Conservation (phyloP, 2,113 vertebrate species). For the Pygoscelis antarcticus region DNA sequence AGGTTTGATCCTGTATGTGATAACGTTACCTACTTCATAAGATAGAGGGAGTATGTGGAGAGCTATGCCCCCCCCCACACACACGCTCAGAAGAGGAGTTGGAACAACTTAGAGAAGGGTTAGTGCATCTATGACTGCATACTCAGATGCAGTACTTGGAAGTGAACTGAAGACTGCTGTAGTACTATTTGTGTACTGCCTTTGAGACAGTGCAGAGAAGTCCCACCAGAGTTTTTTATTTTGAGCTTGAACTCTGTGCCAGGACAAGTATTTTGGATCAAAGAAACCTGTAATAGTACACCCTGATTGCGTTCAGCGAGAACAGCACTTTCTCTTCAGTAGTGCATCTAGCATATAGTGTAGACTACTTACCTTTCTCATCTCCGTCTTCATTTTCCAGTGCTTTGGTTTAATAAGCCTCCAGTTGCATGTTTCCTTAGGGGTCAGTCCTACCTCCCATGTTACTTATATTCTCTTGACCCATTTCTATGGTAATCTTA, state of each 20-base stretch:
- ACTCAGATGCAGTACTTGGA: accelerated
- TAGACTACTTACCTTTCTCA: neutral
- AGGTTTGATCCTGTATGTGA: neutral
- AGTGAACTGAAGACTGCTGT: neutral
- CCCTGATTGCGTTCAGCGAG: neutral
- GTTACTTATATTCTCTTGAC: neutral
- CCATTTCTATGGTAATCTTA: neutral
- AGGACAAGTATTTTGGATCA: neutral
- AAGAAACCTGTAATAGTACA: neutral
- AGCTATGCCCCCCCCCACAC: neutral
- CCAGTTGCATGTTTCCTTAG: neutral
- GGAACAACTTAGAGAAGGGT: neutral
- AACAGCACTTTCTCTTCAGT: neutral
- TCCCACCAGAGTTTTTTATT: neutral
- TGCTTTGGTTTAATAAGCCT: neutral
- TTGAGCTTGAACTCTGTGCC: neutral
- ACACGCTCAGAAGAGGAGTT: neutral
- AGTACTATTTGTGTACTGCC: neutral
- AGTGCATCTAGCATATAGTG: neutral
- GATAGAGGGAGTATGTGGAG: accelerated
- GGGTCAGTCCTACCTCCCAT: neutral
- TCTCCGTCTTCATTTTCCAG: neutral
- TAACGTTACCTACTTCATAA: neutral
- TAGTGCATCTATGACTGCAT: neutral
- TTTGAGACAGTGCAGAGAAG: neutral